Base-by-base conservation (phyloP, 2,888 invertebrate genomes). In the Eucera pruinosa region DNA sequence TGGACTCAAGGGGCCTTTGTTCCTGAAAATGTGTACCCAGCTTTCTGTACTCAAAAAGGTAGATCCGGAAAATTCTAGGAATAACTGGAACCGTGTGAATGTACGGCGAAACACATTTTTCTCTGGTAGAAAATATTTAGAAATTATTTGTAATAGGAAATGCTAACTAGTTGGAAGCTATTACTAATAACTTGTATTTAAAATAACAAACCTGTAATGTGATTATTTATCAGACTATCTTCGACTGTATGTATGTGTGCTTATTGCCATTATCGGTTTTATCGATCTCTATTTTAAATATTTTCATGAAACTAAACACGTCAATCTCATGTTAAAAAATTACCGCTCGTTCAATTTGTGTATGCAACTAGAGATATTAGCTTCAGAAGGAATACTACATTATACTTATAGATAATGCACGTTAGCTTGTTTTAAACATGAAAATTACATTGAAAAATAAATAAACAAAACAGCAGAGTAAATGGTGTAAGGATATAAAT, bases 241-340 rank as follows among this genome's bases (percentile, higher is more conserved):
- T 45, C 11, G 25, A 9, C 6, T 36, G 11, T 23, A 36, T 18
- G n/a, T 0, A 36, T n/a, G n/a, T n/a, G n/a, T 11, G 20, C 23
- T 18, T 48, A 20, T 1, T 18, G 27, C 45, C 36, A 27, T 55
- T 70, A 62, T 50, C 41, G 25, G 25, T 48, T 62, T 57, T 55
- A 41, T 55, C 33, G 33, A 55, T 23, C 18, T n/a, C 20, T 15
- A 23, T 23, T 41, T 25, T 41, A 43, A n/a, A 64, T 74, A 52
- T 65, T 74, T 57, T 64, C 36, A 23, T 30, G 15, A 50, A 50
- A 57, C 36, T 74, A 74, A 75, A 57, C 55, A 45, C 18, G 18
- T 45, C 36, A 45, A 74, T 74, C 27, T 43, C 5, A 9, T 41
- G 36, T 62, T 48, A 36, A 62, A 62, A 39, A 57, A n/a, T 23